phyloP scores from a whole-genome alignment of 23 tunicate genomes.

The Styela plicata region DNA sequence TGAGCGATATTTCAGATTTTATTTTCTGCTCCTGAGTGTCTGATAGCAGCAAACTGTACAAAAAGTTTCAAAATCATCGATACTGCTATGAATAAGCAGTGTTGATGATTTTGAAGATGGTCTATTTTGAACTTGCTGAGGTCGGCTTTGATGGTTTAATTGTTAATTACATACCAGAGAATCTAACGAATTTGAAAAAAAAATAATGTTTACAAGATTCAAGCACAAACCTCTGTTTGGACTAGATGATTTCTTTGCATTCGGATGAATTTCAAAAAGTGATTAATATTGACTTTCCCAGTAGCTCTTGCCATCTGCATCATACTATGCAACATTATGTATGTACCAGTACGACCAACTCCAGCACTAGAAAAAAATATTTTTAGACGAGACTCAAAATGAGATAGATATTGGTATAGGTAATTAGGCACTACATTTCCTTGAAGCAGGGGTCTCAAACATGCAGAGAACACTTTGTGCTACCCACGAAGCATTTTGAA shows the following conservation, averaged over 20 bases:
- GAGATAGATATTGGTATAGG: background rate
- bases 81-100: too few relatives aligned
- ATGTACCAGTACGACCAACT: slow-evolving; percentile 85
- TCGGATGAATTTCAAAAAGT: slow-evolving; percentile 58
- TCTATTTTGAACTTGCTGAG: too few relatives aligned
- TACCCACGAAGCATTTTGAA: too few relatives aligned
- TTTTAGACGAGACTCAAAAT: background rate
- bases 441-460: background rate
- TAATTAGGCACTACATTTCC: background rate
- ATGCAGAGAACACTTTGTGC: background rate
- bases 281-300: slow-evolving; percentile 53
- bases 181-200: too few relatives aligned
- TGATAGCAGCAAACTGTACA: too few relatives aligned
- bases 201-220: too few relatives aligned
- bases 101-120: too few relatives aligned
- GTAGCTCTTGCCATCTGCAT: slow-evolving; percentile 79
- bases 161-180: too few relatives aligned
- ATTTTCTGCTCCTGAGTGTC: too few relatives aligned
- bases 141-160: too few relatives aligned
- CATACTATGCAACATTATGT: slow-evolving; percentile 87
- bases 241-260: slow-evolving; percentile 76
- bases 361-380: slow-evolving; percentile 67
- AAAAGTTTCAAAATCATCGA: too few relatives aligned
- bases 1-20: too few relatives aligned
- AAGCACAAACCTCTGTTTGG: slow-evolving; percentile 82